These are phyloP conservation scores for Alectoris magna DNA, from an alignment of 2,797 vertebrate genomes.

Conservation along the genomic window DNA sequence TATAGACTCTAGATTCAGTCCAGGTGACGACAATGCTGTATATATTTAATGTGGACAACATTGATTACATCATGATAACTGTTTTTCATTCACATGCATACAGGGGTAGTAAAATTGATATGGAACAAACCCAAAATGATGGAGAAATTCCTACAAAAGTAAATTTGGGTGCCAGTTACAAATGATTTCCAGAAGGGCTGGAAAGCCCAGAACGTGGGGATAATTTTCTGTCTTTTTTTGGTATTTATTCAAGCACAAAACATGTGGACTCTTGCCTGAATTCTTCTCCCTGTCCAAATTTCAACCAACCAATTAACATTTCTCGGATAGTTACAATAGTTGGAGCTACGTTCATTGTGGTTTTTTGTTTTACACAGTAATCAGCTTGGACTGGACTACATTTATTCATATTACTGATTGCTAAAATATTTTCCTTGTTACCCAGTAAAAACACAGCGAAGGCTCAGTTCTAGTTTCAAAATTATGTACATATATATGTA, in stretches of 20 bases:
- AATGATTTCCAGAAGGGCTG: slow-evolving; percentile 68
- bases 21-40: background rate
- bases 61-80: slow-evolving; percentile 7
- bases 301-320: slow-evolving; percentile 55
- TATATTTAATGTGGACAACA: background rate
- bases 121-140: slow-evolving; percentile 29
- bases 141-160: slow-evolving; percentile 61
- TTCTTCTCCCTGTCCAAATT: slow-evolving; percentile 21
- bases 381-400: background rate
- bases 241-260: slow-evolving; percentile 62
- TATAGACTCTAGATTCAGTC: background rate
- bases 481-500: background rate
- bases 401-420: slow-evolving; percentile 14
- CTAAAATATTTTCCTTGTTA: slow-evolving; percentile 37
- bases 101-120: slow-evolving; percentile 10
- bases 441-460: slow-evolving; percentile 18
- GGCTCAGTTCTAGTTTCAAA: slow-evolving; percentile 11
- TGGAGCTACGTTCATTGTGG: background rate
- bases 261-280: slow-evolving; percentile 28
- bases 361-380: background rate
- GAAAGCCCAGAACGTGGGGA: slow-evolving; percentile 3
- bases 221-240: slow-evolving; percentile 31
- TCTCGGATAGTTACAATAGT: slow-evolving; percentile 55
- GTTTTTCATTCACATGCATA: slow-evolving; percentile 18
- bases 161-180: slow-evolving; percentile 38